A percentile compares a stretch with the other conserved stretches of the same genome.
Conservation (phyloP, 2,888 invertebrate species). For the Melanophora roralis region DNA sequence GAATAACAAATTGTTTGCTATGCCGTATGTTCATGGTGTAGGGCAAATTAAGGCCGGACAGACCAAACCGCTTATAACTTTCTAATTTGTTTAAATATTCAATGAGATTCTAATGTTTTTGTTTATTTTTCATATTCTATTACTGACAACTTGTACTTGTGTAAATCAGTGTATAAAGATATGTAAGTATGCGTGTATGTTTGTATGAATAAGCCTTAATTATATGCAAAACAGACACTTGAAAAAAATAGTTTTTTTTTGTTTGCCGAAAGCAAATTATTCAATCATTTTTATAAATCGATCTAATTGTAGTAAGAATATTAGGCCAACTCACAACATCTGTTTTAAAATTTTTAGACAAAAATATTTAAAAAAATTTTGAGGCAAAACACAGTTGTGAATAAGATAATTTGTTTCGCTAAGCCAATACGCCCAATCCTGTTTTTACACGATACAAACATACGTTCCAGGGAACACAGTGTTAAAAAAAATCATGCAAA, state of each 20-base stretch:
- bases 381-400: too few relatives aligned
- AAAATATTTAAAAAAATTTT: too few relatives aligned
- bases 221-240: background rate
- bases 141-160: background rate
- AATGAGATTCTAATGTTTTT: slow-evolving; percentile 2
- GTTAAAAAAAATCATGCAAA: too few relatives aligned
- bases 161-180: background rate
- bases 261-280: slow-evolving; percentile 15
- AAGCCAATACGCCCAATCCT: too few relatives aligned
- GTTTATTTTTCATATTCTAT: background rate
- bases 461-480: too few relatives aligned
- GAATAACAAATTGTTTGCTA: too few relatives aligned
- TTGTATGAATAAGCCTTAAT: background rate
- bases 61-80: background rate
- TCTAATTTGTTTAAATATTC: slow-evolving; percentile 2
- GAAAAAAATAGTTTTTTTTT: background rate
- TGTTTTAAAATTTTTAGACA: too few relatives aligned
- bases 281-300: background rate
- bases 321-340: too few relatives aligned
- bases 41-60: too few relatives aligned
- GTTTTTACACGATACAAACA: too few relatives aligned
- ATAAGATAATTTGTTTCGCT: too few relatives aligned
- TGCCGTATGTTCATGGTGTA: too few relatives aligned
- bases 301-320: background rate
- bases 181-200: background rate